Percentiles rank a stretch among this genome's conserved stretches.
Conservation (phyloP, 2,113 vertebrate genomes). For the Gymnocephalus cernua region DNA sequence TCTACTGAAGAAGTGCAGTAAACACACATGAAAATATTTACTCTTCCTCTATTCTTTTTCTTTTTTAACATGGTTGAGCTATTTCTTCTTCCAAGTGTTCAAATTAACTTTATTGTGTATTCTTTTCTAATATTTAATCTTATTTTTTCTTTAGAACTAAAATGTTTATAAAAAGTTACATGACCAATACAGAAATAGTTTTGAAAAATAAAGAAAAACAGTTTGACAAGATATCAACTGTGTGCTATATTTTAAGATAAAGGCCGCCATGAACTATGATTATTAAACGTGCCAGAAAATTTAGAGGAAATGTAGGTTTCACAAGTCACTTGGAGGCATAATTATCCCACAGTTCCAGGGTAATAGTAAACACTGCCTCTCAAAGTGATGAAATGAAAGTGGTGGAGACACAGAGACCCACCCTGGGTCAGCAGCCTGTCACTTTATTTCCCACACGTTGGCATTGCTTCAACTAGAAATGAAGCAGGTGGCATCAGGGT, state of each 20-base stretch:
- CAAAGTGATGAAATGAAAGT: slow-evolving; percentile 49
- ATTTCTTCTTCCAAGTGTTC: neutral
- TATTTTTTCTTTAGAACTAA: neutral
- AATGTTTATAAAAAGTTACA: neutral
- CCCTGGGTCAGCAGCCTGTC: slow-evolving; percentile 40
- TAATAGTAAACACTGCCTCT: slow-evolving; percentile 47
- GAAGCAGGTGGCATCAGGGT: slow-evolving; percentile 29
- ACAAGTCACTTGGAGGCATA: slow-evolving; percentile 32
- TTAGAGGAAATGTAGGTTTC: slow-evolving; percentile 8
- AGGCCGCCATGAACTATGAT: slow-evolving; percentile 23
- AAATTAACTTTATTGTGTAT: neutral
- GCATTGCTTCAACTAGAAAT: slow-evolving; percentile 40
- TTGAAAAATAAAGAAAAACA: neutral
- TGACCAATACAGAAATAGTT: neutral
- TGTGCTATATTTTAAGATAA: slow-evolving; percentile 17
- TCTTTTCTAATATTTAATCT: neutral
- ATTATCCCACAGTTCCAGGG: slow-evolving; percentile 37
- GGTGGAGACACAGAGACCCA: slow-evolving; percentile 25
- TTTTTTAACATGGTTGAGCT: neutral
- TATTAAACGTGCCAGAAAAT: slow-evolving; percentile 25
- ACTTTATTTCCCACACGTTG: slow-evolving; percentile 30
- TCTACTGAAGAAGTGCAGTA: slow-evolving; percentile 7
- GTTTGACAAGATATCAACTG: slow-evolving; percentile 14
- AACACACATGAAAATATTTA: slow-evolving; percentile 46
- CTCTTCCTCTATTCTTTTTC: neutral